Evolutionary conservation across 2,113 vertebrate species (phyloP), one percentile per base, ranked within the genome.

Genomic region (Stegastes partitus): DNA sequence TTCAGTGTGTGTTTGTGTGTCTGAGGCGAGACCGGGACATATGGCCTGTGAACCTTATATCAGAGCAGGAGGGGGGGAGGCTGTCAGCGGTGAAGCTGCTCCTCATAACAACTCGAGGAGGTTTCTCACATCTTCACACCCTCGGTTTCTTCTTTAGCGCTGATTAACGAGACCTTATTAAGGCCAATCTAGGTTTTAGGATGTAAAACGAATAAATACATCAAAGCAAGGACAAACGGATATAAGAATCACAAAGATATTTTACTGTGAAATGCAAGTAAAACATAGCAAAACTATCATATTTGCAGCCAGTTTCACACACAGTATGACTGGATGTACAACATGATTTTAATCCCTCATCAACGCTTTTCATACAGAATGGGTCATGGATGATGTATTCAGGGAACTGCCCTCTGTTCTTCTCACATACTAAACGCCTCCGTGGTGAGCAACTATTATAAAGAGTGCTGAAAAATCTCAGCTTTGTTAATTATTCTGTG

Each of bases 41-140:
- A 90, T 91, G 92, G 92, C 77, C 80, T 81, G 81, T 82, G 84
- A 89, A 87, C 87, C 73, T 75, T 74, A 55, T 57, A 68, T 74
- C 63, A 47, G 77, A 82, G 71, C 16, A 18, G 49, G 62, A 1
- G 26, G 67, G 15, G 28, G 50, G 8, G 62, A 16, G 64, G 22
- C 64, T 47, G 75, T 11, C 25, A 81, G 75, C 1, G 54, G 23
- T 59, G 73, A 67, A 59, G 57, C 63, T 68, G 73, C 5, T 31
- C 45, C 10, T 56, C 5, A 0, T 37, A 7, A 12, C 10, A 42
- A 42, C 39, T 42, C 45, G 0, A 16, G 39, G 39, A 42, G 11
- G 39, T 42, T 42, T 42, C 7, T 44, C 31, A 34, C 55, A 18
- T 39, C 21, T 50, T 42, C 39, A 4, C 39, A 15, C 11, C 21